Evolutionary conservation across 1,140 invertebrate genomes (phyloP), one percentile per base, ranked within the genome.

Genomic region (Bombus confusus): DNA sequence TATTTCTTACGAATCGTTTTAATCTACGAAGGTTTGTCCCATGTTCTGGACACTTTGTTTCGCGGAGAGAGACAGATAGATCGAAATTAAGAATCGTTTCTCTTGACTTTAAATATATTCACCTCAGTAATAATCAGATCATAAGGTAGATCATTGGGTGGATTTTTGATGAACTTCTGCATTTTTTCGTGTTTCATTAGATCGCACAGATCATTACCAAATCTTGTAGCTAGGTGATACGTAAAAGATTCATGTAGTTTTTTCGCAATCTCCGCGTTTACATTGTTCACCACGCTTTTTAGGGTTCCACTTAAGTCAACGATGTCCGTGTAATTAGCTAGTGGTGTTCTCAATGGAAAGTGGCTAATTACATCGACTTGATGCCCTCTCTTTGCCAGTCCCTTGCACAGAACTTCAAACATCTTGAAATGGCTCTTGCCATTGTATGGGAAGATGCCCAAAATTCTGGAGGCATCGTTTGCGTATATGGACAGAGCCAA

Each of bases 321-420:
- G 13, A 93, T 83, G 34, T 91, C 90, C 1, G 69, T 91, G 72
- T 92, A 92, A 82, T 94, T 95, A 0, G 86, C 72, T 25, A 89
- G 72, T 13, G 15, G 52, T 79, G 76, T 87, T 77, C 69, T 89
- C 84, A 34, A 0, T 18, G 86, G 86, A 81, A 90, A 93, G 1
- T 88, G 68, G 47, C 47, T 8, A 18, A 94, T 82, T 18, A 94
- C 83, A 13, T 92, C 91, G 12, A 95, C 85, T 25, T 92, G 85
- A 80, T 95, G 94, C 6, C 94, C 94, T 34, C 79, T 78, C 31
- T 78, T 72, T 0, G 92, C 93, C 8, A 95, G 18, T 81, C 22
- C 92, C 62, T 87, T 90, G 57, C 92, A 90, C 3, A 94, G 28
- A 1, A 86, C 77, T 13, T 52, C 47, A 18, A 52, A 52, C 47